These are phyloP conservation scores for Oryzias celebensis DNA, from an alignment of 2,113 vertebrate genomes.

Conservation along the genomic window DNA sequence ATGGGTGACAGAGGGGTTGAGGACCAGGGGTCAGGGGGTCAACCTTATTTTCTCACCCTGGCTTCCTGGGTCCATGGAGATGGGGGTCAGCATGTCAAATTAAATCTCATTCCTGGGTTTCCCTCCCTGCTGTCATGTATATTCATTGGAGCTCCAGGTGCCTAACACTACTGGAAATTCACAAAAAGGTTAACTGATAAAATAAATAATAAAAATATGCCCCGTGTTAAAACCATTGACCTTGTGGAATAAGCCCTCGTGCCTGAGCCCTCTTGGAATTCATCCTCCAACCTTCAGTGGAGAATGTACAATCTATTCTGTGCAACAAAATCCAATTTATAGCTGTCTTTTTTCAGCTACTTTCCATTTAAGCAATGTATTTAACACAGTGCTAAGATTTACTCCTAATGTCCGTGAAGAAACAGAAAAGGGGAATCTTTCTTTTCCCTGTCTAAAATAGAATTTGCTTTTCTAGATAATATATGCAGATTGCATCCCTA, in stretches of 20 bases:
- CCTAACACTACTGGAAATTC: constrained; percentile 79
- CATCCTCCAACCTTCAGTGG: constrained; percentile 27
- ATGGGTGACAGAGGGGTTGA: constrained; percentile 76
- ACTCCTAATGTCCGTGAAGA: constrained; percentile 44
- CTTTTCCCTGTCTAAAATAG: constrained; percentile 56
- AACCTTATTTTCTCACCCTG: constrained; percentile 82
- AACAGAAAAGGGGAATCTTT: constrained; percentile 45
- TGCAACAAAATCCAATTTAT: constrained; percentile 11
- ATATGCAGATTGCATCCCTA: constrained; percentile 71
- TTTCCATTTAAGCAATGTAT: constrained; percentile 24
- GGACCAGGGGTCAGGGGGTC: constrained; percentile 76
- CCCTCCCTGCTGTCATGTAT: constrained; percentile 79
- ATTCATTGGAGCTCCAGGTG: constrained; percentile 78
- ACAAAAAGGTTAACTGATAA: constrained; percentile 82
- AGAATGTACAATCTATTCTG: constrained; percentile 35
- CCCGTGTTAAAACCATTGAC: constrained; percentile 79
- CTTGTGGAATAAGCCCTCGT: constrained; percentile 73
- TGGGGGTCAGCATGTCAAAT: constrained; percentile 82
- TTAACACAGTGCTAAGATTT: constrained; percentile 14
- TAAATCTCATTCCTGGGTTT: constrained; percentile 80
- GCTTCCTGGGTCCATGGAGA: constrained; percentile 72
- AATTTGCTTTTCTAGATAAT: constrained; percentile 60
- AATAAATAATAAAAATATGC: constrained; percentile 82
- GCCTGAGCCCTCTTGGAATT: constrained; percentile 53
- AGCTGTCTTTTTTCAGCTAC: constrained; percentile 5